A percentile compares a stretch with the other conserved stretches of the same genome.
Conservation (phyloP, 1,140 invertebrate genomes). For the Camponotus pennsylvanicus region DNA sequence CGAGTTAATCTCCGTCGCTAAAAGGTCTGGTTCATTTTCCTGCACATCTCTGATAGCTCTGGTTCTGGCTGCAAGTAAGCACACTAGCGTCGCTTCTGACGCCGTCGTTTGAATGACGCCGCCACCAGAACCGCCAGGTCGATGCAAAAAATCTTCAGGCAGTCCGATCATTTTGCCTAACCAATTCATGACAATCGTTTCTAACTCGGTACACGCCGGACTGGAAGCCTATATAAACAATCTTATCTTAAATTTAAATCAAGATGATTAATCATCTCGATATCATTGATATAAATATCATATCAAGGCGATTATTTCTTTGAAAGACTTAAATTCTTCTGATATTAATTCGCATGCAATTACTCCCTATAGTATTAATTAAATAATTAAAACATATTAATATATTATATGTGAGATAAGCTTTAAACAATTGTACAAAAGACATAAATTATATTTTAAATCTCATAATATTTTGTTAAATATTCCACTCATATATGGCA, state of each 20-base stretch:
- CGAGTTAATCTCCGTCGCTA: constrained; percentile 96
- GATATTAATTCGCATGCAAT: not conserved
- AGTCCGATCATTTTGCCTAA: constrained; percentile 97
- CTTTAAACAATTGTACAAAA: not conserved
- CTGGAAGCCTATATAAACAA: constrained; percentile 92
- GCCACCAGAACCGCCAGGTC: constrained; percentile 92
- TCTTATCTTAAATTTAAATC: not conserved
- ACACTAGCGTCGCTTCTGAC: constrained; percentile 96
- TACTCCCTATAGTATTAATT: not conserved
- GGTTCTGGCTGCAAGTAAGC: constrained; percentile 95
- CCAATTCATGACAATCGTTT: constrained; percentile 99
- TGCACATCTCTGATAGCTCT: constrained; percentile 91
- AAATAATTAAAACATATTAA: not conserved
- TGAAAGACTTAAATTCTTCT: not conserved
- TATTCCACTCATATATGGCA: not conserved
- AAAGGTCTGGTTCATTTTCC: constrained; percentile 89
- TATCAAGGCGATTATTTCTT: not conserved
- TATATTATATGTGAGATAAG: not conserved
- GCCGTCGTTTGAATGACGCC: constrained; percentile 98
- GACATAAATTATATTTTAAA: not conserved
- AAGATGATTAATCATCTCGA: too few relatives aligned
- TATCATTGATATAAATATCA: too few relatives aligned
- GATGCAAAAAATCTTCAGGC: constrained; percentile 95
- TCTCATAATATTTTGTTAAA: not conserved
- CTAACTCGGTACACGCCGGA: constrained; percentile 98